Percentiles rank a stretch among this genome's conserved stretches.
phyloP scores from a whole-genome alignment of 1,140 invertebrate genomes.

The Campoletis sonorensis region DNA sequence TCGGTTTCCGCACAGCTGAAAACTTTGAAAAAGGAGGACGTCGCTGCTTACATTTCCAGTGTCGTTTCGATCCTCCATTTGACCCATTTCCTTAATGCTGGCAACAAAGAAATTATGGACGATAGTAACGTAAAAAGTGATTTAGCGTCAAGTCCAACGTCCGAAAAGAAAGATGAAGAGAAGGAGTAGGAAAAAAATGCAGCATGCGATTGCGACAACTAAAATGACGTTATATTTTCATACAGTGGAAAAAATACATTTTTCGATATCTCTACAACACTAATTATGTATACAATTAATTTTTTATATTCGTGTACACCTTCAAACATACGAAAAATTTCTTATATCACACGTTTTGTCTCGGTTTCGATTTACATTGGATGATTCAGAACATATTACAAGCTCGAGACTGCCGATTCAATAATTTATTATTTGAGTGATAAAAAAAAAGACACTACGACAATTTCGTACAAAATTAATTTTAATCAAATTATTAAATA shows the following conservation, averaged over 20 bases:
- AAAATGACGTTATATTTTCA: not conserved
- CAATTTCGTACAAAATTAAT: too few species aligned
- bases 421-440: not conserved
- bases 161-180: conserved; percentile 37
- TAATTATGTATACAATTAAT: not conserved
- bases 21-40: conserved; percentile 80
- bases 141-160: not conserved
- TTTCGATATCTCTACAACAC: not conserved
- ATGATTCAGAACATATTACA: not conserved
- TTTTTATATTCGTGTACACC: not conserved
- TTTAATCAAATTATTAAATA: too few species aligned
- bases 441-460: not conserved
- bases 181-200: not conserved
- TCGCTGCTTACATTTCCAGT: conserved; percentile 81
- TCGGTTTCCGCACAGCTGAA: conserved; percentile 81
- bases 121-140: not conserved
- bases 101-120: conserved; percentile 53
- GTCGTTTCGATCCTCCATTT: conserved; percentile 82
- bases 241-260: not conserved
- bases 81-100: conserved; percentile 78
- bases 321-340: not conserved
- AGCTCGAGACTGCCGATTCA: not conserved
- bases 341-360: too few species aligned
- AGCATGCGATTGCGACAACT: not conserved
- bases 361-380: not conserved